Conservation (phyloP, 2,113 vertebrate genomes). For the Leptobrachium ailaonicum region DNA sequence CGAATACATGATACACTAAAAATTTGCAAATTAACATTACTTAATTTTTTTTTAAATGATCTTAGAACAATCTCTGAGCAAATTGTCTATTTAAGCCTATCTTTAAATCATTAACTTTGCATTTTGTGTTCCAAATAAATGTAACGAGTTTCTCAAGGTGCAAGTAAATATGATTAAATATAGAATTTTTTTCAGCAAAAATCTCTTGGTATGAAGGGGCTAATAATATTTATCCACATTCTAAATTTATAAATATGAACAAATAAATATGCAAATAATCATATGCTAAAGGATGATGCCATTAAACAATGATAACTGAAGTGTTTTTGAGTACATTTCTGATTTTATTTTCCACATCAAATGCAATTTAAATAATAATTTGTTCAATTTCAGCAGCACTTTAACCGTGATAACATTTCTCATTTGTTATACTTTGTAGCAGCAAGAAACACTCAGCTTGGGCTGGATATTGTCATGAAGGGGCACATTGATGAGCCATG, state of each 20-base stretch:
- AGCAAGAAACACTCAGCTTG: not conserved
- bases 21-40: too few species aligned
- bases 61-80: too few species aligned
- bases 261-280: not conserved
- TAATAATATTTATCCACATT: too few species aligned
- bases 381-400: slow-evolving; percentile 10
- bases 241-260: not conserved
- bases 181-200: not conserved
- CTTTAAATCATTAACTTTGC: too few species aligned
- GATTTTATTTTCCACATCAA: not conserved
- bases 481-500: not conserved
- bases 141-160: slow-evolving; percentile 24
- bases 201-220: too few species aligned
- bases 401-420: slow-evolving; percentile 24
- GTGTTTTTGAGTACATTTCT: not conserved
- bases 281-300: not conserved
- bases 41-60: too few species aligned
- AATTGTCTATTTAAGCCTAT: too few species aligned
- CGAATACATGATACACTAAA: too few species aligned
- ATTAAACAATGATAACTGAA: not conserved
- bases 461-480: not conserved
- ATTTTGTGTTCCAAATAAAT: not conserved
- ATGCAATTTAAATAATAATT: slow-evolving; percentile 34
- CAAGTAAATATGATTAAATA: slow-evolving; percentile 1
- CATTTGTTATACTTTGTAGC: slow-evolving; percentile 18